Percentiles rank a stretch among this genome's conserved stretches.
phyloP scores from a whole-genome alignment of 1,140 invertebrate species.

The Pteromalus puparum region DNA sequence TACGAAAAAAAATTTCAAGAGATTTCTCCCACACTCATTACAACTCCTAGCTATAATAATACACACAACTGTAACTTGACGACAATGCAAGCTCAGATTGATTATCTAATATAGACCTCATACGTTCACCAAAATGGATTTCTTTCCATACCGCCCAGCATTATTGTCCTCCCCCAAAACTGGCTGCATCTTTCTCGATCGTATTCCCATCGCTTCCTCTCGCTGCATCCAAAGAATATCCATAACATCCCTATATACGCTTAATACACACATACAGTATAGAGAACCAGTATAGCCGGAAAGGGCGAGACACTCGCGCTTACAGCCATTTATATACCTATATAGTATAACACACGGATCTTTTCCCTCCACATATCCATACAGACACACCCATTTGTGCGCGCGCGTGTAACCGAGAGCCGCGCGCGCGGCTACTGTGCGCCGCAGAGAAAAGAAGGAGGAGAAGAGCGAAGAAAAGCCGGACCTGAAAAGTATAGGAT shows the following conservation, averaged over 20 bases:
- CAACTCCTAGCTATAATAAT: neutral
- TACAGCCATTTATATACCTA: too few relatives aligned
- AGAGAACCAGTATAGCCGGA: neutral
- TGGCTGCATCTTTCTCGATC: neutral
- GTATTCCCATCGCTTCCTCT: slow-evolving; percentile 13
- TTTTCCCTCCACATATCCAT: too few relatives aligned
- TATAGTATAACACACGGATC: too few relatives aligned
- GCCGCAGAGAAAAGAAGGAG: neutral
- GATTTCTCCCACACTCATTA: neutral
- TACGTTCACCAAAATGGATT: slow-evolving; percentile 19
- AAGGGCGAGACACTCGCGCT: neutral
- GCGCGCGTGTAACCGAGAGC: neutral
- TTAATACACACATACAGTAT: neutral
- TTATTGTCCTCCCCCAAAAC: neutral
- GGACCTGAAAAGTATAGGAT: neutral
- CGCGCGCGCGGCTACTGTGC: neutral
- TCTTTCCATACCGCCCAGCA: slow-evolving; percentile 1
- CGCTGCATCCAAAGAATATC: neutral
- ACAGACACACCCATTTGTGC: neutral
- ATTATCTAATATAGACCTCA: neutral
- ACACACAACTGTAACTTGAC: too few relatives aligned
- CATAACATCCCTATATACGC: neutral
- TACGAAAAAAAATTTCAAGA: neutral
- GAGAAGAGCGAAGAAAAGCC: neutral
- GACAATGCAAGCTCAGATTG: neutral